phyloP scores from a whole-genome alignment of 2,113 vertebrate genomes.

The Regulus satrapa region DNA sequence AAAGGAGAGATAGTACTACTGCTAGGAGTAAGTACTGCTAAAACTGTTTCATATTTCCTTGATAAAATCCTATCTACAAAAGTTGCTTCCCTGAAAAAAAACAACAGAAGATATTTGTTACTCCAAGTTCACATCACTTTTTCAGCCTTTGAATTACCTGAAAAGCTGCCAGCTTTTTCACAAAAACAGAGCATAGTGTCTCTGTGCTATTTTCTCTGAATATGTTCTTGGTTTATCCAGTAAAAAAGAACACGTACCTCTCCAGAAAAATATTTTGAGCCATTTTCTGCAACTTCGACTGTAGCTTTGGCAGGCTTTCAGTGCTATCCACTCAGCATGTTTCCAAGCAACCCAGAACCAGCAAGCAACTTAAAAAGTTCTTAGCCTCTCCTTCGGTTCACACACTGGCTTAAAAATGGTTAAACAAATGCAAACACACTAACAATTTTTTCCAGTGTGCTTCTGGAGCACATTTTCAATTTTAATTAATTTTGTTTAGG shows the following conservation, averaged over 20 bases:
- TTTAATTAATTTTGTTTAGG: not conserved
- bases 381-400: not conserved
- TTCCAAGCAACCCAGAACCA: not conserved
- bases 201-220: not conserved
- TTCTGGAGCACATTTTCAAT: not conserved
- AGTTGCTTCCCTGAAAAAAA: constrained; percentile 20
- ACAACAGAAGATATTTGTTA: not conserved
- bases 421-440: not conserved
- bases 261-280: not conserved
- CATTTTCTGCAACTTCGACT: not conserved
- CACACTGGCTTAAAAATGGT: not conserved
- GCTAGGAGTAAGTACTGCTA: not conserved
- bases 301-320: not conserved
- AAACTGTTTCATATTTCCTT: not conserved
- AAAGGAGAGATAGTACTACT: not conserved
- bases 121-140: not conserved
- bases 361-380: not conserved
- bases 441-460: not conserved
- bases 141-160: not conserved
- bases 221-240: not conserved
- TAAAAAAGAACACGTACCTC: not conserved
- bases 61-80: not conserved
- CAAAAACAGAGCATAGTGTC: not conserved
- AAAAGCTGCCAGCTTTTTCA: constrained; percentile 1
- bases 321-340: not conserved